Evolutionary conservation across 2,797 vertebrate genomes (phyloP), one percentile per base, ranked within the genome.

Genomic region (Malacoctenus gilli): DNA sequence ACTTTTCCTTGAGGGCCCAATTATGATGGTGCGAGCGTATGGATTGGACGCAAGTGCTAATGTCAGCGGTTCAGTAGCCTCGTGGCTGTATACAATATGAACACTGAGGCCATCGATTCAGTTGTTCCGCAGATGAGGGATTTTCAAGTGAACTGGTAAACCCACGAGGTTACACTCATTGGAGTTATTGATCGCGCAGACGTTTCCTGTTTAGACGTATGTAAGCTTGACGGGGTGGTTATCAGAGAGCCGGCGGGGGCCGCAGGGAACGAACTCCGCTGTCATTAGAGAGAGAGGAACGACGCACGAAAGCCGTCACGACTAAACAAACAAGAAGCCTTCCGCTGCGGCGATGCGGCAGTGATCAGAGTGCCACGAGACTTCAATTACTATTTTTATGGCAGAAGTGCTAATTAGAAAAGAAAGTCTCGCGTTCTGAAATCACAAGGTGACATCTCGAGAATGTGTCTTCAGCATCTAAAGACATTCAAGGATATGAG

Each of bases 111-210:
- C 13, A 39, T 14, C 15, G 15, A 48, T 47, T 51, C 10, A 37
- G 11, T 3, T 13, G 8, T 50, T 43, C 20, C 42, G 31, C 18
- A 59, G 25, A 52, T 23, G 14, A 43, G 5, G 47, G 21, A 23
- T 59, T 66, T 57, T 36, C 35, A 15, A 32, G 4, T 34, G 8
- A 44, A 34, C 28, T 30, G 30, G 8, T 15, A 30, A 48, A 41
- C 19, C 22, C 8, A 4, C 8, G 14, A 41, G 6, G 28, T 14
- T 15, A 16, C 18, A 14, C 43, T 23, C 31, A 18, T 50, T 21
- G 9, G 13, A 47, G 7, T 4, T 53, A 35, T 43, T 37, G 11
- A 52, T 58, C 25, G 5, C 6, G 25, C 25, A 28, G 25, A 28
- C 36, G 1, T 34, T 16, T 48, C 20, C 13, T 31, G 2, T 32